Percentiles rank a stretch among this genome's conserved stretches.
Evolutionary conservation across 2,888 invertebrate genomes (phyloP).

Genomic region (Chrysotoxum bicinctum): DNA sequence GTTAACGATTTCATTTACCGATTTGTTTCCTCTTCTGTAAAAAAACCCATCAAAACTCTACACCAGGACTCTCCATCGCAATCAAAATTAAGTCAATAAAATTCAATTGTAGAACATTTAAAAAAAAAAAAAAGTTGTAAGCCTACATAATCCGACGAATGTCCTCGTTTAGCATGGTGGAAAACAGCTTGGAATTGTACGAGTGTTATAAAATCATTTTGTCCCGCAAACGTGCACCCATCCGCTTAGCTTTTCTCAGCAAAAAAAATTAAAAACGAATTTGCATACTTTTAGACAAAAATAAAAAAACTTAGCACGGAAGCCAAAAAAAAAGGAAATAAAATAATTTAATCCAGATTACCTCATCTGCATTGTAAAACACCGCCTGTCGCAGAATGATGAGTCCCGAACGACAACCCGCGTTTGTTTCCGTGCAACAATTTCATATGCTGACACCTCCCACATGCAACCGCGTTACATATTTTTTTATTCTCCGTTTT

Average conservation of each 20-base stretch:
- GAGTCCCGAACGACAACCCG: conserved; percentile 14
- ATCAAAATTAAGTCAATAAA: conserved; percentile 14
- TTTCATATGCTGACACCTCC: conserved; percentile 55
- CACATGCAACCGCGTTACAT: conserved; percentile 52
- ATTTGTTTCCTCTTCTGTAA: not conserved
- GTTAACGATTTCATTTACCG: no score
- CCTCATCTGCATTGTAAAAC: conserved; percentile 70
- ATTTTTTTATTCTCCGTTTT: not conserved
- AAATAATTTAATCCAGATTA: conserved; percentile 57
- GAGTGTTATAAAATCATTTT: not conserved
- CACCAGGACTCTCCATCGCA: not conserved
- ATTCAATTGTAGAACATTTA: not conserved
- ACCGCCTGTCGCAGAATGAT: conserved; percentile 47
- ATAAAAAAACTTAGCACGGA: conserved; percentile 30
- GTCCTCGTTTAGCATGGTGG: not conserved
- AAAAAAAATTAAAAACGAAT: conserved; percentile 8
- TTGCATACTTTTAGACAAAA: conserved; percentile 40
- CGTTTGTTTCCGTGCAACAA: conserved; percentile 47
- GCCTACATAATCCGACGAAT: not conserved
- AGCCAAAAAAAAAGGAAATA: not conserved
- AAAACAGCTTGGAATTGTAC: not conserved
- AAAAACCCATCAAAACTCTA: not conserved
- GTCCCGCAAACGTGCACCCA: not conserved
- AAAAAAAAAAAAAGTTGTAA: not conserved
- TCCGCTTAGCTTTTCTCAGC: not conserved